Conservation (phyloP, 2,888 invertebrate species). For the Phymatocera aterrima region DNA sequence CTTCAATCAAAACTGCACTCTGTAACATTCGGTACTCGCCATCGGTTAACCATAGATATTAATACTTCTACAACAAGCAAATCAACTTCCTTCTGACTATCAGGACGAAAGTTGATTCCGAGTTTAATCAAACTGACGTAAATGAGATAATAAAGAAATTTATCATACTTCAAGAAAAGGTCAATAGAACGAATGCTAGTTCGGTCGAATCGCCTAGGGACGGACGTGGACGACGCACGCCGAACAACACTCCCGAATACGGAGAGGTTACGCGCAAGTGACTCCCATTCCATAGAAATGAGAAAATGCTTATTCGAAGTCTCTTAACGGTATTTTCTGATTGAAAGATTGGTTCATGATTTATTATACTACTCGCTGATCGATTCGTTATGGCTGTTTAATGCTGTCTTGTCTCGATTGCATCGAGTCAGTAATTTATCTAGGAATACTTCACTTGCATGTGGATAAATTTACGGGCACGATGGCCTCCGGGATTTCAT, state of each 20-base stretch:
- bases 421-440: neutral
- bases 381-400: neutral
- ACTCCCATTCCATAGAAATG: neutral
- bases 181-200: neutral
- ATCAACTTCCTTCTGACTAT: too few species aligned
- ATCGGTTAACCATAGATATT: neutral
- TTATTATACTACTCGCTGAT: neutral
- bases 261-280: neutral
- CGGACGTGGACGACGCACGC: neutral
- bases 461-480: neutral
- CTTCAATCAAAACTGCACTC: neutral
- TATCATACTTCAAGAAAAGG: neutral
- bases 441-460: neutral
- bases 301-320: neutral
- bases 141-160: neutral
- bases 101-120: too few species aligned
- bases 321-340: neutral
- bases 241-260: neutral
- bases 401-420: neutral
- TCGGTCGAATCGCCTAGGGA: neutral
- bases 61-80: too few species aligned
- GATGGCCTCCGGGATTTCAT: neutral
- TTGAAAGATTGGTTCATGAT: neutral
- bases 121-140: too few species aligned
- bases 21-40: neutral